Base-by-base conservation (phyloP, 2,888 invertebrate genomes). In the Patella depressa region DNA sequence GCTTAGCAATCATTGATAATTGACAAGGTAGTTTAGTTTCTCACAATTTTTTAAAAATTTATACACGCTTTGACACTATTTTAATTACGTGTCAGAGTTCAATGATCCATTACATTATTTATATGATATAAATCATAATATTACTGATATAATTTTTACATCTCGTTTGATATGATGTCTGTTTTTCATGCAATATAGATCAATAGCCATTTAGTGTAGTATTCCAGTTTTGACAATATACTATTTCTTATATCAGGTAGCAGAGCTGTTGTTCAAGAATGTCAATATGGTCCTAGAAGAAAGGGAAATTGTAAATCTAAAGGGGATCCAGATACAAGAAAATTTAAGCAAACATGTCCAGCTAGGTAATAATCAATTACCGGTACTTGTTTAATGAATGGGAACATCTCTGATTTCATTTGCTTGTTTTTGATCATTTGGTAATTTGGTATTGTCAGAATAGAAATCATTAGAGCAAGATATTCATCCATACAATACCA, bases 201-300 rank as follows among this genome's bases (percentile, higher is more conserved):
- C 45, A 9, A 45, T 45, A 45, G 45, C 9, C 1, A 5, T 71
- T 54, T 12, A 19, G 12, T 71, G 11, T 19, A 17, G 45, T 77
- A 15, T 74, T 72, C 54, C 12, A 34, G 24, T 29, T 71, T 65
- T 15, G 70, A 17, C 5, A n/a, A 19, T 19, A 45, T 45, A 34
- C 34, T 17, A 14, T 53, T 73, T 76, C 17, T 53, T 57, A 53
- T 75, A 73, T 15, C 78, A 90, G 90, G 90, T 24, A 91, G 91
- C 80, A 81, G 91, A 76, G 91, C 91, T 17, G 87, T 91, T n/a
- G 91, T 91, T 15, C 90, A 90, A 90, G 91, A 91, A 77, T 91
- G 91, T 80, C 91, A 91, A 84, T 91, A 85, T 85, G 91, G 91
- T n/a, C 91, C 91, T 14, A 81, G 91, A 19, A 85, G 91, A 71